A percentile compares a stretch with the other conserved stretches of the same genome.
Conservation (phyloP, 1,140 invertebrate species). For the Nephila pilipes region DNA sequence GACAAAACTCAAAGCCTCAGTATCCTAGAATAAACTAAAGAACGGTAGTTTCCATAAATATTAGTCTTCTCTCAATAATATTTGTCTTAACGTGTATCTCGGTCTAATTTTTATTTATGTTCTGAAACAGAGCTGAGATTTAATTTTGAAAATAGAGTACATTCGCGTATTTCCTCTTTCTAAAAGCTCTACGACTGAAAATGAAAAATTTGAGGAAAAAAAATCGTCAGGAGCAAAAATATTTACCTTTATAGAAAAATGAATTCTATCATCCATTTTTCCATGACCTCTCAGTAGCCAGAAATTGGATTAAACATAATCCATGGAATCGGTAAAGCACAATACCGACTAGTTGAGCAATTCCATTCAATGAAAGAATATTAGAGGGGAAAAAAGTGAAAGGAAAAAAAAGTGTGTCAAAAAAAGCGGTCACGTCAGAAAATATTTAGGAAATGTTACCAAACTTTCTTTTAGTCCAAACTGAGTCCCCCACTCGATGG, state of each 20-base stretch:
- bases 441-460: constrained; percentile 70
- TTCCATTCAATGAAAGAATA: constrained; percentile 11
- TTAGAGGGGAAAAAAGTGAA: not conserved
- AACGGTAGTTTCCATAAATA: too few species aligned
- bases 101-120: too few species aligned
- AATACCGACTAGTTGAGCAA: constrained; percentile 21
- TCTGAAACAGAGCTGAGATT: too few species aligned
- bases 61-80: too few species aligned
- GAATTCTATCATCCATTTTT: not conserved
- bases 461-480: constrained; percentile 56
- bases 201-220: not conserved
- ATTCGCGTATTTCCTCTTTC: too few species aligned
- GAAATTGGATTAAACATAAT: constrained; percentile 28
- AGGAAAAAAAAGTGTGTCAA: not conserved
- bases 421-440: constrained; percentile 36
- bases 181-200: too few species aligned
- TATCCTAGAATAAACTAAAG: too few species aligned
- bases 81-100: too few species aligned
- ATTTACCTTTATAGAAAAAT: not conserved
- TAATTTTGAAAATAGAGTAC: too few species aligned
- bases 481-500: constrained; percentile 31
- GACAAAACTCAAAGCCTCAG: too few species aligned
- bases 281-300: constrained; percentile 6
- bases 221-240: not conserved
- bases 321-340: not conserved